These are phyloP conservation scores for Sarcophaga variegata DNA, from an alignment of 2,888 invertebrate genomes.

Conservation along the genomic window DNA sequence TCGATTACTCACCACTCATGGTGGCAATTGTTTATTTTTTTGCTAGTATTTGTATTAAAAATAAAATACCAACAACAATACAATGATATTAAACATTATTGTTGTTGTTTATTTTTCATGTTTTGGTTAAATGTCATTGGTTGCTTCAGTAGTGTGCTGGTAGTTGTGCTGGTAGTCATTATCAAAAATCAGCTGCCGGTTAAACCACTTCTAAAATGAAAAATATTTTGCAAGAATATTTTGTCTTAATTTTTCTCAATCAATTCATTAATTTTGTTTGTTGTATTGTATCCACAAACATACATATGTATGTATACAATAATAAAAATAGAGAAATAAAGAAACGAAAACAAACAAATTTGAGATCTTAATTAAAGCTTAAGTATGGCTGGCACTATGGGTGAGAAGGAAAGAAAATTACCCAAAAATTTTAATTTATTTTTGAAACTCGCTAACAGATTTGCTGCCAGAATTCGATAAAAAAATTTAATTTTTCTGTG, in stretches of 20 bases:
- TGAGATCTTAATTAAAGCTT: background rate
- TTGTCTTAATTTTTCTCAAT: background rate
- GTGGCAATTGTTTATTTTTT: background rate
- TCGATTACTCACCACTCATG: too few species aligned
- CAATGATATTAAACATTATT: too few species aligned
- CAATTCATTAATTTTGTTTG: background rate
- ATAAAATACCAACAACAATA: too few species aligned
- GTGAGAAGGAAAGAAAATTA: background rate
- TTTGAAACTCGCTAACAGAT: too few species aligned
- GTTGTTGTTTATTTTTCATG: too few species aligned
- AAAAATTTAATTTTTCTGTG: too few species aligned
- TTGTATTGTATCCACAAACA: background rate
- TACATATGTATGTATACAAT: too few species aligned
- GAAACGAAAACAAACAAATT: background rate
- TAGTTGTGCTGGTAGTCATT: too few species aligned
- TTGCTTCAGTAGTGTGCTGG: background rate
- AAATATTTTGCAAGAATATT: too few species aligned
- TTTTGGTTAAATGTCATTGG: background rate
- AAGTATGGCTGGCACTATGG: background rate
- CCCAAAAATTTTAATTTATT: too few species aligned
- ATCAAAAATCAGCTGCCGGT: slow-evolving; percentile 63
- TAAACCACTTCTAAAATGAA: slow-evolving; percentile 10
- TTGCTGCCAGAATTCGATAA: too few species aligned
- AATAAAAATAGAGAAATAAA: background rate
- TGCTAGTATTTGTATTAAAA: background rate